Percentiles rank a stretch among this genome's conserved stretches.
phyloP scores from a whole-genome alignment of 2,113 vertebrate genomes.

The Macquaria australasica region DNA sequence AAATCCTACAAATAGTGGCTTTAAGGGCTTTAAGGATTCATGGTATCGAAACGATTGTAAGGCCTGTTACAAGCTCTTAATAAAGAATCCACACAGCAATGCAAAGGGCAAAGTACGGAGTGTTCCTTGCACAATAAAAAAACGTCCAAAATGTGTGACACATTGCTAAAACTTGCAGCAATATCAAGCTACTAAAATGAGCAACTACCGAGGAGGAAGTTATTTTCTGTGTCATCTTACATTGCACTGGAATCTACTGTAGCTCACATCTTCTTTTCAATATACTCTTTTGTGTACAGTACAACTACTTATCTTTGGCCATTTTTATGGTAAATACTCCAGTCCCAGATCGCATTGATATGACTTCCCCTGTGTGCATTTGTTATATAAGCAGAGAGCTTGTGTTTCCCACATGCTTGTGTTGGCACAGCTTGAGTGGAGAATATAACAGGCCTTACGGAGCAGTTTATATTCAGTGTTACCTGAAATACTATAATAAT shows the following conservation, averaged over 20 bases:
- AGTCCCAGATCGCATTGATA: not conserved
- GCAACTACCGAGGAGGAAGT: not conserved
- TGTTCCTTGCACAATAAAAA: not conserved
- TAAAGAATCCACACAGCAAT: not conserved
- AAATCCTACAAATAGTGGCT: constrained; percentile 8
- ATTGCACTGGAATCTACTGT: not conserved
- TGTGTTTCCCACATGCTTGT: constrained; percentile 4
- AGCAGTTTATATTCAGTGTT: constrained; percentile 5
- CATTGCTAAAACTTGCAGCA: not conserved
- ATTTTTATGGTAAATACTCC: not conserved
- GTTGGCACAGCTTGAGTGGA: constrained; percentile 5
- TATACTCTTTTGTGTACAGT: not conserved
- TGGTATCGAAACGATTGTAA: not conserved
- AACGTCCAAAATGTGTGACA: not conserved
- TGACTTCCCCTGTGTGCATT: not conserved
- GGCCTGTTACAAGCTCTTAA: constrained; percentile 38
- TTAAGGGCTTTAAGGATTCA: constrained; percentile 27
- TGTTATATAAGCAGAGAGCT: constrained; percentile 1
- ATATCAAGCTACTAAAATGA: not conserved
- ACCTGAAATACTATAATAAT: not conserved
- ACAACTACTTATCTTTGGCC: not conserved
- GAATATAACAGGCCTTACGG: constrained; percentile 24
- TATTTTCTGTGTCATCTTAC: not conserved
- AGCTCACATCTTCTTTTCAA: not conserved
- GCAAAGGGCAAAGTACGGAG: not conserved